Percentiles rank a stretch among this genome's conserved stretches.
Conservation (phyloP, 2,113 vertebrate genomes). For the Glaucidium brasilianum region DNA sequence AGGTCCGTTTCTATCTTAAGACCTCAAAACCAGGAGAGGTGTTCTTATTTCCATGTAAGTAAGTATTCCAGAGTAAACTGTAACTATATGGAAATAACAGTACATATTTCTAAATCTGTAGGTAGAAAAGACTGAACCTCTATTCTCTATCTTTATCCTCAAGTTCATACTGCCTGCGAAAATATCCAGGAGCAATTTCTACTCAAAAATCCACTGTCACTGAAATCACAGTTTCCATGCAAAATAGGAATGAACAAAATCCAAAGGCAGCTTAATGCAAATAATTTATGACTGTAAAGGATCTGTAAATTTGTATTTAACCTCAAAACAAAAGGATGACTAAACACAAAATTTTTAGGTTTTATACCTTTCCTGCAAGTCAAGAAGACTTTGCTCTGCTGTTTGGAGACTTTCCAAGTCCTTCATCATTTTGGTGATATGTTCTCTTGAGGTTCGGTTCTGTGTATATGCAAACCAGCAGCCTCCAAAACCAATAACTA, state of each 20-base stretch:
- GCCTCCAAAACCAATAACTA: constrained; percentile 95
- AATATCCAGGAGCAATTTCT: neutral
- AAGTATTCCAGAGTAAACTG: neutral
- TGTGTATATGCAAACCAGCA: constrained; percentile 99
- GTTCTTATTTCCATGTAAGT: neutral
- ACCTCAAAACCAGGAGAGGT: neutral
- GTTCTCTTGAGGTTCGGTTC: constrained; percentile 94
- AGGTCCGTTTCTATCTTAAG: neutral
- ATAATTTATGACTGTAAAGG: neutral
- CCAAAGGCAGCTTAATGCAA: neutral
- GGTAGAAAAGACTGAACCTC: neutral
- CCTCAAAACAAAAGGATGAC: neutral
- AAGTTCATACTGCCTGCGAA: neutral
- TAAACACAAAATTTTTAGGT: neutral
- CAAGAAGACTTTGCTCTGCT: constrained; percentile 91
- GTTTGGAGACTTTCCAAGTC: constrained; percentile 95
- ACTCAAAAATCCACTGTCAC: neutral
- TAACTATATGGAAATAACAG: neutral
- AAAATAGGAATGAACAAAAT: neutral
- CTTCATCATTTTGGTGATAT: constrained; percentile 98
- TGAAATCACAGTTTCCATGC: neutral
- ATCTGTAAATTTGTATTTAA: neutral
- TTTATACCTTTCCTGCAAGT: constrained; percentile 91
- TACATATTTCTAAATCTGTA: neutral
- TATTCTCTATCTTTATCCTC: neutral